These are phyloP conservation scores for Elgonia sp. DNA, from an alignment of 2,888 invertebrate genomes.

Conservation along the genomic window DNA sequence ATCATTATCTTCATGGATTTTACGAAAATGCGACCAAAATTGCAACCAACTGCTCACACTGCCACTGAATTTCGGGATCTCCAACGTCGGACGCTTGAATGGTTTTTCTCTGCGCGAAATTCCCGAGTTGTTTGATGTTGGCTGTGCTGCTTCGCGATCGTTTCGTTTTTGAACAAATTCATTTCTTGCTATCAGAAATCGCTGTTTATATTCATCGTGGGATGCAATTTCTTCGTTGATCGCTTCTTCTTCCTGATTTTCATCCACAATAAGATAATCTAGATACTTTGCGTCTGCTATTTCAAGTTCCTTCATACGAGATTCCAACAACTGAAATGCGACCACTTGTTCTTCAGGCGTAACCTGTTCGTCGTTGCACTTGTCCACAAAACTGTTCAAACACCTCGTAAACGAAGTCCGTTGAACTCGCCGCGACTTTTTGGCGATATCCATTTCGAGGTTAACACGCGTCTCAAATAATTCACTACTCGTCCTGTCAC, in stretches of 20 bases:
- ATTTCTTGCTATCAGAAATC: slow-evolving; percentile 46
- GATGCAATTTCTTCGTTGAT: slow-evolving; percentile 64
- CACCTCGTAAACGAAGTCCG: slow-evolving; percentile 57
- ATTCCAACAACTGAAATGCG: slow-evolving; percentile 56
- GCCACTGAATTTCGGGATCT: slow-evolving; percentile 78
- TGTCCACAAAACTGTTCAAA: slow-evolving; percentile 56
- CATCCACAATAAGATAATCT: slow-evolving; percentile 35
- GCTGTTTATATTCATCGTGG: slow-evolving; percentile 60
- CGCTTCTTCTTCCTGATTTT: background rate
- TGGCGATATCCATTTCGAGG: slow-evolving; percentile 60
- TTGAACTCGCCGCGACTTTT: slow-evolving; percentile 57
- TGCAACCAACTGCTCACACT: slow-evolving; percentile 77
- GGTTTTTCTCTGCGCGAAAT: slow-evolving; percentile 57
- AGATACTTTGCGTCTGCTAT: no score
- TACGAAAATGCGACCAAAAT: slow-evolving; percentile 80
- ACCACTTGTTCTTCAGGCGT: slow-evolving; percentile 10
- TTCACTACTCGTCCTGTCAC: slow-evolving; percentile 43
- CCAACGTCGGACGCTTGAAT: slow-evolving; percentile 72
- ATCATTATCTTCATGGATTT: slow-evolving; percentile 77
- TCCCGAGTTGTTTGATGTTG: slow-evolving; percentile 3
- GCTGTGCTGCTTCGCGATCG: background rate
- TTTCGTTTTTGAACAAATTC: slow-evolving; percentile 11
- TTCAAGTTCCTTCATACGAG: no score
- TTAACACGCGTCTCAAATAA: slow-evolving; percentile 20
- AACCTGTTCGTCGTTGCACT: slow-evolving; percentile 36